Base-by-base conservation (phyloP, 2,888 invertebrate genomes). In the Orthosia cruda region DNA sequence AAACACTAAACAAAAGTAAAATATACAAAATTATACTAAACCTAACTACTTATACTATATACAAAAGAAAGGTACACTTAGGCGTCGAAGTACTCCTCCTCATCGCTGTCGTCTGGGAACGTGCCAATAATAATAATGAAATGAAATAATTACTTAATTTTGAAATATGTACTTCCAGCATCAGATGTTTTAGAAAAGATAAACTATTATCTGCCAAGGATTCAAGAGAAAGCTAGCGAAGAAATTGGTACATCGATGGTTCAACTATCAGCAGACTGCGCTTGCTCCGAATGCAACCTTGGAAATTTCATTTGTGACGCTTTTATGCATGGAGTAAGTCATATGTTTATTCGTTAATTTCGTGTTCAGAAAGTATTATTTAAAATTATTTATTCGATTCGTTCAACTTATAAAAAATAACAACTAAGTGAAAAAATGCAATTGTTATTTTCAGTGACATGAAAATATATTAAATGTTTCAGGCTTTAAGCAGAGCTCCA, bases 231-330 rank as follows among this genome's bases (percentile, higher is more conserved):
- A 71, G 97, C 97, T 0, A 94, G 94, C 1, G 91, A 95, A 74
- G 92, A 97, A n/a, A 89, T 98, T 4, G 98, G 98, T 0, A 83
- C 81, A 3, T 97, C 97, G 0, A 92, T 95, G 81, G 98, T 98
- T 0, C 91, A 95, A 18, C 91, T 98, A 54, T 95, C 97, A 2
- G 96, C 92, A 0, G 89, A 91, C 2, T 98, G 98, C 85, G 90
- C 97, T 1, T 93, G 94, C 15, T 89, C 88, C 0, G 98, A 98
- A 92, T 98, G 98, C 88, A 98, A 98, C 88, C 93, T 98, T 64
- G 98, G 98, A 45, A 98, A 97, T 90, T 97, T 98, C 45, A 96
- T 98, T 67, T 97, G 98, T 50, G 98, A 98, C 83, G 97, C 98
- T 0, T 97, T 98, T 94, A 95, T 98, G 79, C 95, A 98, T 89